Base-by-base conservation (phyloP, 2,113 vertebrate genomes). In the Oenanthe melanoleuca region DNA sequence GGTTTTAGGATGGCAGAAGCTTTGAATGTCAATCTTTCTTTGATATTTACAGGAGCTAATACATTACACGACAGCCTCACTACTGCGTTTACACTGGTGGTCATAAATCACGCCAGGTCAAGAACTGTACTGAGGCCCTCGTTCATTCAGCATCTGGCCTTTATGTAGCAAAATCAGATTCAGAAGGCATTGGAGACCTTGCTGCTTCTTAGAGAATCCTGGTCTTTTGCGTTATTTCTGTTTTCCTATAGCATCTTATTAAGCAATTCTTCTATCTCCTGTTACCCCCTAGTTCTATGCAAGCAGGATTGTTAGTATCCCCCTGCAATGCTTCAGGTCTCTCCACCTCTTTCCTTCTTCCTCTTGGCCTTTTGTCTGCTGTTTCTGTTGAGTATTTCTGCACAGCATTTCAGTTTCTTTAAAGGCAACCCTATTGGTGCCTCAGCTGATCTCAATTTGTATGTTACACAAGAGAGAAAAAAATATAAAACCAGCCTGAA, bases 401-500 rank as follows among this genome's bases (percentile, higher is more conserved):
- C 44, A 33, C 18, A 80, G n/a, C 24, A 21, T 47, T 86, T 89
- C 34, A 61, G 42, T 56, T 88, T 59, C 81, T 89, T 83, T 80
- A 82, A 72, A 67, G 17, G 45, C 49, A 52, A 7, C n/a, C 14
- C n/a, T 80, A 5, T 0, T 59, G 60, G 72, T 71, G 49, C n/a
- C 87, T 86, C 95, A 94, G 80, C 88, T 95, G 94, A 96, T 78
- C 75, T 95, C 75, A 92, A 93, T 96, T 95, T 94, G 80, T 66
- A 47, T 50, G 31, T 80, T 79, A 88, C 53, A 94, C 77, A 93
- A 73, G 38, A 37, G 65, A 70, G 14, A 53, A 59, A 40, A 33
- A 38, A 20, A 33, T 57, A 26, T 4, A 28, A 24, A 47, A 6
- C 14, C 47, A 61, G 25, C 20, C 45, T 73, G 55, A 80, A 94